These are phyloP conservation scores for Liparis tanakae DNA, from an alignment of 2,797 vertebrate species.

Conservation along the genomic window DNA sequence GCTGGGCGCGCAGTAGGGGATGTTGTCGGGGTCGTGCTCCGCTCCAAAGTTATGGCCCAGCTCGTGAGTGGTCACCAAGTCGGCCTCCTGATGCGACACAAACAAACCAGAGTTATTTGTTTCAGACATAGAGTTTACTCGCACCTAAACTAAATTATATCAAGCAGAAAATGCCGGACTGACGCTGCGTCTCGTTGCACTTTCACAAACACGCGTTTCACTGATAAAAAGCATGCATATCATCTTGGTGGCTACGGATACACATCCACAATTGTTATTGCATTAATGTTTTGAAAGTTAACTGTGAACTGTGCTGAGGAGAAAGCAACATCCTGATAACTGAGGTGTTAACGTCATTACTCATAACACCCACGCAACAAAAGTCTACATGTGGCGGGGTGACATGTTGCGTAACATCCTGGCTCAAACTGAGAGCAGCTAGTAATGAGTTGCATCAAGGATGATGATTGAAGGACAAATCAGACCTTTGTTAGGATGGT, in stretches of 20 bases:
- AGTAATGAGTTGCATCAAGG: neutral
- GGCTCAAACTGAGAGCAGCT: neutral
- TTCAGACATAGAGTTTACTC: neutral
- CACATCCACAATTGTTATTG: neutral
- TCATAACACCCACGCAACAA: slow-evolving; percentile 43
- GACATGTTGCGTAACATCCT: slow-evolving; percentile 29
- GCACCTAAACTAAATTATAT: neutral
- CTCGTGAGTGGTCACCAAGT: slow-evolving; percentile 97
- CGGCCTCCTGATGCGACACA: slow-evolving; percentile 89
- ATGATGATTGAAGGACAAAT: slow-evolving; percentile 1
- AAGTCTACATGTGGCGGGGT: slow-evolving; percentile 23
- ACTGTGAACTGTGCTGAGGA: slow-evolving; percentile 7
- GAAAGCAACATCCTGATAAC: neutral
- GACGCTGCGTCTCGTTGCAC: neutral
- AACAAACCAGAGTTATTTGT: neutral
- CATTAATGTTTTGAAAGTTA: slow-evolving; percentile 1
- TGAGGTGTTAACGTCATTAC: slow-evolving; percentile 13
- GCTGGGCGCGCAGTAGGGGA: slow-evolving; percentile 89
- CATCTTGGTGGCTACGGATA: neutral
- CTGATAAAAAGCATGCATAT: neutral
- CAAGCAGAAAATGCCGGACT: neutral
- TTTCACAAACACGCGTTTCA: neutral
- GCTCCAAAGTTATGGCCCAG: slow-evolving; percentile 98
- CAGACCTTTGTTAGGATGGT: slow-evolving; percentile 97
- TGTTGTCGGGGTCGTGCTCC: slow-evolving; percentile 95